Base-by-base conservation (phyloP, 2,888 invertebrate species). In the Poecilus cupreus region DNA sequence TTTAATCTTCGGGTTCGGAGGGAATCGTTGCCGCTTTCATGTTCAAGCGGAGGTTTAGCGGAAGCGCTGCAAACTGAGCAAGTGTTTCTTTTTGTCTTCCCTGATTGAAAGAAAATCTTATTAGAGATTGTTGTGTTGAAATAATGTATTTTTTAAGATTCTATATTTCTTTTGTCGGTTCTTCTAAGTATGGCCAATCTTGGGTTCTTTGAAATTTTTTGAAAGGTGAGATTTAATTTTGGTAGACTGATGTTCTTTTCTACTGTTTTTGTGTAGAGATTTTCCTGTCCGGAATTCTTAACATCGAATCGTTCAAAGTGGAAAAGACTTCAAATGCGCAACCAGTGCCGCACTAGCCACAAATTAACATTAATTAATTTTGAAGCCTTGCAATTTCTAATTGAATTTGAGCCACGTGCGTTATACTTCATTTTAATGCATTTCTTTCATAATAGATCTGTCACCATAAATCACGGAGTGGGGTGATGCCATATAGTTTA, bases 51-150 rank as follows among this genome's bases (percentile, higher is more conserved):
- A n/a, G 49, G 16, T 49, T 49, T 32, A 43, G 13, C 32, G 18
- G 24, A 68, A 39, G n/a, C 20, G 68, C 68, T 2, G 37, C 16
- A 39, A n/a, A 37, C 39, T 39, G 13, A 68, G 8, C 60, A 68
- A 68, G 68, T 22, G 68, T 68, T 68, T 68, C 68, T 68, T 68
- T 68, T 43, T 68, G 39, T 37, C 39, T 68, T 68, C 39, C 10
- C 26, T 68, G 68, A 68, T 68, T 68, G 68, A 68, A 68, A 68
- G 68, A 39, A 68, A 68, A 68, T 68, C 43, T 37, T 68, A 68
- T 68, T 68, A 68, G 22, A 32, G 39, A 39, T 43, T 68, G 16
- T 16, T 22, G n/a, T 13, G 18, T 64, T 26, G 13, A 54, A 54
- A 54, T 54, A 13, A 54, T 54, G 13, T 37, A 32, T 64, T 64